A percentile compares a stretch with the other conserved stretches of the same genome.
Conservation (phyloP, 2,888 invertebrate species). For the Pristionchus mayeri region DNA sequence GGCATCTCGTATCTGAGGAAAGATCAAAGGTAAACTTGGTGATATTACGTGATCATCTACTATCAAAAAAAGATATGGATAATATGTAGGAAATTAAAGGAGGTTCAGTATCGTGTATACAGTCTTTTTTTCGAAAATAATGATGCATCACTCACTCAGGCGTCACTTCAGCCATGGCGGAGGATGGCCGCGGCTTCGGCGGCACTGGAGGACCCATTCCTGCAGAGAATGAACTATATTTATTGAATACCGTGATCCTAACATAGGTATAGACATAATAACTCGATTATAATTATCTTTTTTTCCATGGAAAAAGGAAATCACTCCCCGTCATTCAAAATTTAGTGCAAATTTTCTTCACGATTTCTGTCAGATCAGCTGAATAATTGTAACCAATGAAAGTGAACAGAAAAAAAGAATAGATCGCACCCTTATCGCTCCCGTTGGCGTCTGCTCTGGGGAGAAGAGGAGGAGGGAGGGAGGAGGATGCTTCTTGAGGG, state of each 20-base stretch:
- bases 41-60: no score
- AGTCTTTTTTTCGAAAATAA: background rate
- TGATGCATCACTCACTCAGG: background rate
- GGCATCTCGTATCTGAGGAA: slow-evolving; percentile 51
- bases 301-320: background rate
- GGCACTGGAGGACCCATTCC: slow-evolving; percentile 71
- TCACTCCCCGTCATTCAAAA: no score
- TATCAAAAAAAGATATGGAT: background rate
- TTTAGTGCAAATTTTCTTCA: no score
- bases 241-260: no score
- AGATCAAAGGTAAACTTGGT: background rate
- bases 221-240: no score
- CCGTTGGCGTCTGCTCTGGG: slow-evolving; percentile 4
- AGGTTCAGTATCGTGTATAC: no score
- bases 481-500: slow-evolving; percentile 9
- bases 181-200: slow-evolving; percentile 73
- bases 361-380: no score
- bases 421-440: background rate
- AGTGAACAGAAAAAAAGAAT: no score
- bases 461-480: background rate
- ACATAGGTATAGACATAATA: no score
- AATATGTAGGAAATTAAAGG: no score
- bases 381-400: no score
- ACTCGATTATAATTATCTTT: background rate
- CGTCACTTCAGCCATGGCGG: slow-evolving; percentile 77